Evolutionary conservation across 2,797 vertebrate species (phyloP).

Genomic region (Nyctibius grandis): DNA sequence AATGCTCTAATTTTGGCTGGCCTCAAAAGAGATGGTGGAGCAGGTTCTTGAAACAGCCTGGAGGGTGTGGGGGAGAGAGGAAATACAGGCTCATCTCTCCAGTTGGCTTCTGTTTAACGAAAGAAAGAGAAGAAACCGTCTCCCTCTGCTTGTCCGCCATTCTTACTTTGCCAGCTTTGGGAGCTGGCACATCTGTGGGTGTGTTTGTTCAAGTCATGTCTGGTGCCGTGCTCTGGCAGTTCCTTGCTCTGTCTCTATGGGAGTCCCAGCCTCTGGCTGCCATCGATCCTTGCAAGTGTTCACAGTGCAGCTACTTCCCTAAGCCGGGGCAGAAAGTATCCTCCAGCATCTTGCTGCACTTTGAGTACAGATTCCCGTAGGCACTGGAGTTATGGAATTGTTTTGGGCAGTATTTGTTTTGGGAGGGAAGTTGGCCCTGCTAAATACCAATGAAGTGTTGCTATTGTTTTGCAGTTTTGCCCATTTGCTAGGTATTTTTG

Average conservation of each 20-base stretch:
- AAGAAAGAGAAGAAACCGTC: not conserved
- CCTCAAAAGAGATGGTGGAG: not conserved
- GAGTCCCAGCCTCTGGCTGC: not conserved
- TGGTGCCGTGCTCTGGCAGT: not conserved
- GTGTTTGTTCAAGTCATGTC: not conserved
- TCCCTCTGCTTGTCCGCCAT: not conserved
- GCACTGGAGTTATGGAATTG: not conserved
- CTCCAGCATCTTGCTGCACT: not conserved
- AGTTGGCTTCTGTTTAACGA: not conserved
- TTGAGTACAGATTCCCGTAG: not conserved
- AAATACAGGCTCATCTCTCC: not conserved
- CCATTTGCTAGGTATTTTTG: not conserved
- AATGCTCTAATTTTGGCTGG: slow-evolving; percentile 30
- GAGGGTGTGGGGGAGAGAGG: not conserved
- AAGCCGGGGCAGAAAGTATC: not conserved
- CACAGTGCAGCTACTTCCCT: not conserved
- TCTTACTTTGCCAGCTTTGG: not conserved
- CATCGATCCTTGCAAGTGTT: not conserved
- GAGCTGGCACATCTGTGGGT: not conserved
- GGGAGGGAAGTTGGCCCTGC: not conserved
- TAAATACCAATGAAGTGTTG: not conserved
- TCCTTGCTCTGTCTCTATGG: not conserved
- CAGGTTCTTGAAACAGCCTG: not conserved
- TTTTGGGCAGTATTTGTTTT: not conserved
- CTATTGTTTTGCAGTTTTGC: not conserved